Evolutionary conservation across 2,113 vertebrate species (phyloP), one percentile per base, ranked within the genome.

Genomic region (Siphamia tubifer): DNA sequence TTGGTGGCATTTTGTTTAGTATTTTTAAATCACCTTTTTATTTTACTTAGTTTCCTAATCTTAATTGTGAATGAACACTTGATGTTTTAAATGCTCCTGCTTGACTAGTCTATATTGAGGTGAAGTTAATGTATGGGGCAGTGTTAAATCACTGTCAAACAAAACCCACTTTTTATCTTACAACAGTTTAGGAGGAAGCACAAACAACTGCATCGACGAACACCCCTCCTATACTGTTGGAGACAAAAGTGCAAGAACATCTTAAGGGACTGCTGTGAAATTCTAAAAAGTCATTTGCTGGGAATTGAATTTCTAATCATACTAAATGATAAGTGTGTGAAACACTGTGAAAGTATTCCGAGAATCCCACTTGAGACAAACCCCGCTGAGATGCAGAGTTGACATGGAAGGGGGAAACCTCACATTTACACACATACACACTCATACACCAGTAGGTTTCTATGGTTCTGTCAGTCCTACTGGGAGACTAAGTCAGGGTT

Each of bases 241-340:
- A 66, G 78, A 85, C 74, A 75, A 84, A 90, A 86, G 54, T 88
- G 49, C 32, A 36, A 65, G 64, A 75, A 84, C 70, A 78, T 88
- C 87, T 88, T 77, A 64, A 80, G 83, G 75, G 75, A 76, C 77
- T 68, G 77, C 79, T 69, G 79, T 86, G 83, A 89, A 85, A 86
- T 84, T 87, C 77, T 51, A 82, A 88, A 88, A 85, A 85, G 79
- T 82, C 57, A 88, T 91, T 92, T 90, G 70, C 82, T 69, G 81
- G 81, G 83, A 89, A 92, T 87, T 90, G 82, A 90, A 87, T 90
- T 91, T 86, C 71, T 90, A 90, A 92, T 91, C 89, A 84, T 48
- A 42, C 74, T 78, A 79, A 89, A 87, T 88, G 84, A 87, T 88
- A 91, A 84, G 68, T 77, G 84, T 89, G 82, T n/a, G n/a, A n/a